phyloP scores from a whole-genome alignment of 2,888 invertebrate species.

The Gnatocerus cornutus region DNA sequence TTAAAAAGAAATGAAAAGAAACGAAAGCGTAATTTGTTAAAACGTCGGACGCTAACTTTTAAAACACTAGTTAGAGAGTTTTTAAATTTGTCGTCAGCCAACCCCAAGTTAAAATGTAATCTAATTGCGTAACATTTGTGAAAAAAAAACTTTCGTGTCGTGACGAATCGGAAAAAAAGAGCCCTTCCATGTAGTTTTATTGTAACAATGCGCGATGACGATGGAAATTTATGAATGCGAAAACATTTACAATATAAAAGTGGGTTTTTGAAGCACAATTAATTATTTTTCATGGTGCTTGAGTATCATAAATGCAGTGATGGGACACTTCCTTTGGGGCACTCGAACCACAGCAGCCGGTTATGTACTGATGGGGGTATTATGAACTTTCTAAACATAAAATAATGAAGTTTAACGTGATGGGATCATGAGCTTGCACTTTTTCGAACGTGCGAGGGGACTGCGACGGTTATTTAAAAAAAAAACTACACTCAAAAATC shows the following conservation, averaged over 20 bases:
- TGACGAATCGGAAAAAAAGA: background rate
- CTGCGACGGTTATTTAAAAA: too few species aligned
- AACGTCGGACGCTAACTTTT: constrained; percentile 70
- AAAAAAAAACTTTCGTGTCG: constrained; percentile 26
- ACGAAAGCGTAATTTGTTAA: constrained; percentile 71
- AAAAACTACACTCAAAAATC: too few species aligned
- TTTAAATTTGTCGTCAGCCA: constrained; percentile 69
- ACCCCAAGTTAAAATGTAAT: constrained; percentile 64
- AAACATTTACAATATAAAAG: constrained; percentile 62
- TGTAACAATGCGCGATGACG: constrained; percentile 57
- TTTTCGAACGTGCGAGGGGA: constrained; percentile 8
- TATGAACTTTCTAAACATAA: constrained; percentile 59
- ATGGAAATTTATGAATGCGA: constrained; percentile 56
- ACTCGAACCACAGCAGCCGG: constrained; percentile 48
- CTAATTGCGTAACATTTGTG: constrained; percentile 58
- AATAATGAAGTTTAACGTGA: constrained; percentile 40
- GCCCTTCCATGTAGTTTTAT: background rate
- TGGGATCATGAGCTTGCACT: constrained; percentile 26
- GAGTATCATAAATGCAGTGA: constrained; percentile 64
- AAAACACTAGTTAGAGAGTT: constrained; percentile 71
- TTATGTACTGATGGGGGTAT: constrained; percentile 61
- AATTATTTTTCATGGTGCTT: constrained; percentile 72
- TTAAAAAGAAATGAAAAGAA: constrained; percentile 69
- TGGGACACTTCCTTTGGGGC: constrained; percentile 63
- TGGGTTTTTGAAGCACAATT: constrained; percentile 69